Evolutionary conservation across 2,888 invertebrate species (phyloP).

Genomic region (Lamproptera curius): DNA sequence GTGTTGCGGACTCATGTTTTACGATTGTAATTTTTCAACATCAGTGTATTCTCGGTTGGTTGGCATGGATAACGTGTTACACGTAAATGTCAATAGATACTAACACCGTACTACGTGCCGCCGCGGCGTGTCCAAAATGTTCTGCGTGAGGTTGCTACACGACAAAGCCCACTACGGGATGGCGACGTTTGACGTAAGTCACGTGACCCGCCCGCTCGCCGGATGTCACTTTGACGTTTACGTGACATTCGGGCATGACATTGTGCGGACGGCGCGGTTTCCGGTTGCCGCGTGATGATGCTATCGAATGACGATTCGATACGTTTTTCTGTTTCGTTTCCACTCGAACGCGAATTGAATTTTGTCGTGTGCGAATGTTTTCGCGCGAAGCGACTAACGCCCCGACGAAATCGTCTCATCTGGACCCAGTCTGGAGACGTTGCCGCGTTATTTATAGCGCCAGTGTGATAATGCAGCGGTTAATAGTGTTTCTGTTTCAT

Average conservation of each 20-base stretch:
- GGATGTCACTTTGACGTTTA: constrained; percentile 62
- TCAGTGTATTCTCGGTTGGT: constrained; percentile 71
- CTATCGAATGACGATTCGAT: constrained; percentile 31
- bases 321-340: constrained; percentile 13
- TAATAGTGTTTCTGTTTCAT: constrained; percentile 9
- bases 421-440: constrained; percentile 29
- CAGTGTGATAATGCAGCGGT: constrained; percentile 9
- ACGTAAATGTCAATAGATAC: constrained; percentile 72
- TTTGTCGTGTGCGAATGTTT: constrained; percentile 27
- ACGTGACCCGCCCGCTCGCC: constrained; percentile 43
- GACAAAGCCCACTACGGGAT: constrained; percentile 66
- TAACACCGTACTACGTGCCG: constrained; percentile 41
- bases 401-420: constrained; percentile 32
- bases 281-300: constrained; percentile 34
- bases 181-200: constrained; percentile 65
- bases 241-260: constrained; percentile 39
- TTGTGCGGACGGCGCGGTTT: constrained; percentile 51
- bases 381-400: constrained; percentile 23
- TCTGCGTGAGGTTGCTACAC: constrained; percentile 61
- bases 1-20: constrained; percentile 68
- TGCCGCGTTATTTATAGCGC: constrained; percentile 8
- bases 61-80: constrained; percentile 68
- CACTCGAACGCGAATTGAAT: constrained; percentile 21
- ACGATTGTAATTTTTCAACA: constrained; percentile 70
- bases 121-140: constrained; percentile 43